Evolutionary conservation across 2,797 vertebrate genomes (phyloP), one percentile per base, ranked within the genome.

Genomic region (Hylomyscus alleni): DNA sequence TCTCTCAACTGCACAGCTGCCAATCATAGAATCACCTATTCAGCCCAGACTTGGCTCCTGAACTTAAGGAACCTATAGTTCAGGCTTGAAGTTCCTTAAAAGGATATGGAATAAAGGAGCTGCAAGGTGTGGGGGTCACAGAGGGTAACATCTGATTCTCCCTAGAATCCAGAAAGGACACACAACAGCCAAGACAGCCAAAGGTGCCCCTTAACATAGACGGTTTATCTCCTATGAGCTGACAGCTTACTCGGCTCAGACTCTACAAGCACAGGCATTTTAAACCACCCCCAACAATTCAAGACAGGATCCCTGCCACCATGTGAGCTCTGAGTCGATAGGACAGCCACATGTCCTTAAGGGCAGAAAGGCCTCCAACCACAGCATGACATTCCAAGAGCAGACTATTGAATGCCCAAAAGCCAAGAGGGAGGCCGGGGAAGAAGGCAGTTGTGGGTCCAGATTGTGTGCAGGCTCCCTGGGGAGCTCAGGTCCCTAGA

Each of bases 341-440:
- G 78, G 14, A 47, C 22, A 50, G 34, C 62, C 29, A 0, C 12
- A 2, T 47, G n/a, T 26, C 85, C 44, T 37, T 29, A 8, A 50
- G 58, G 24, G 8, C 80, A 77, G 0, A 0, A 3, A 77, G n/a
- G 81, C 52, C 60, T 78, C 87, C 31, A 26, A 14, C 73, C 47
- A 20, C 0, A 17, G 40, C 0, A 7, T 1, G 37, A 14, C 10
- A 34, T 31, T 88, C 87, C 44, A 6, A 34, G 86, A 58, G 14
- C 73, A 60, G 56, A 47, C n/a, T 29, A 11, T 0, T 0, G 1
- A 8, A 7, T 9, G 58, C 40, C 19, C 12, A 3, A 4, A 2
- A 4, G 24, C 1, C 0, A 26, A 92, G 34, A 40, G 60, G 62
- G 34, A 76, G 37, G 15, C 22, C 6, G 40, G 4, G 15, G 24